Percentiles rank a stretch among this genome's conserved stretches.
phyloP scores from a whole-genome alignment of 2,888 invertebrate species.

The Elysia crispata region DNA sequence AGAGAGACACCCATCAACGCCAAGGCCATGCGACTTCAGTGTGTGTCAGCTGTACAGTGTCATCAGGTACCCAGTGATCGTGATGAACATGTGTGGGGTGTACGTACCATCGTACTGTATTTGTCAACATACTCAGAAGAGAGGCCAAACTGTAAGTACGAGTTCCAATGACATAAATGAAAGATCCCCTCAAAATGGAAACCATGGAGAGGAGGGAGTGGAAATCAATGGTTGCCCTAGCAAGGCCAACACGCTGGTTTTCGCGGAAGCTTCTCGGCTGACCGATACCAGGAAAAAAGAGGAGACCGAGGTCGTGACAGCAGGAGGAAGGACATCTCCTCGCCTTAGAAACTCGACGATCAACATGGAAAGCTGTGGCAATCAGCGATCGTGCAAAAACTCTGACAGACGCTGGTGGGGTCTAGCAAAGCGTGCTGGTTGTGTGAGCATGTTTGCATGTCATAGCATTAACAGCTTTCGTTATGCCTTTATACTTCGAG shows the following conservation, averaged over 20 bases:
- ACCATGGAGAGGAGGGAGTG: conserved; percentile 13
- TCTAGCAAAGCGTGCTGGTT: conserved; percentile 11
- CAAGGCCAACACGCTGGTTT: background rate
- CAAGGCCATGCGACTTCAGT: conserved; percentile 13
- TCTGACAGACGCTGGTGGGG: conserved; percentile 25
- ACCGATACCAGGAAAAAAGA: too few species aligned
- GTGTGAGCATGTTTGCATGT: conserved; percentile 15
- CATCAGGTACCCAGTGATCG: conserved; percentile 37
- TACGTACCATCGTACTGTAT: conserved; percentile 42
- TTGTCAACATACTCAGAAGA: background rate
- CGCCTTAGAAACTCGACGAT: too few species aligned
- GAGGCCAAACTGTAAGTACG: background rate
- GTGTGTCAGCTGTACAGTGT: conserved; percentile 7
- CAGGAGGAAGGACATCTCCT: too few species aligned
- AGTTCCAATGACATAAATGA: conserved; percentile 15
- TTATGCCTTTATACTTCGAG: conserved; percentile 24
- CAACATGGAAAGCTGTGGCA: too few species aligned
- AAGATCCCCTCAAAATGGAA: conserved; percentile 5
- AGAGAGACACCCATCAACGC: background rate
- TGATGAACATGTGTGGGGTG: conserved; percentile 38
- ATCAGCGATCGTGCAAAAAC: conserved; percentile 13
- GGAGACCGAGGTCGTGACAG: too few species aligned
- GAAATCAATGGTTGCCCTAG: background rate
- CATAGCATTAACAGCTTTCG: conserved; percentile 23
- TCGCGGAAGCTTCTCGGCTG: too few species aligned